Conservation (phyloP, 2,888 invertebrate genomes). For the Lamellibrachia satsuma region DNA sequence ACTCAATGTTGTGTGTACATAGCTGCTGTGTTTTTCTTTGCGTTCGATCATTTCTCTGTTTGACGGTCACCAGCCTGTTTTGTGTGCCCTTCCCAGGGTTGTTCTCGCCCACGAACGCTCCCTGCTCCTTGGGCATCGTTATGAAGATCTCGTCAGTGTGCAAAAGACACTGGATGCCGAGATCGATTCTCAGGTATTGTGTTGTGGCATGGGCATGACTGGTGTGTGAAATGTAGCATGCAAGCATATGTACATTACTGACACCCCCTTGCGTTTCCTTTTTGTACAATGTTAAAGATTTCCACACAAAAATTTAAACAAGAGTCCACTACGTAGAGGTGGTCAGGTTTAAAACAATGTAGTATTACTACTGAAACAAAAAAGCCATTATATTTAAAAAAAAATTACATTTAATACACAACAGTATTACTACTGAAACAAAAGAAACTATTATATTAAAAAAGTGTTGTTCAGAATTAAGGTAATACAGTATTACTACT, state of each 20-base stretch:
- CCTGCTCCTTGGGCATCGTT: conserved; percentile 44
- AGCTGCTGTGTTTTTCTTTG: background rate
- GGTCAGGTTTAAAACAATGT: background rate
- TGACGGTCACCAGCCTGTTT: background rate
- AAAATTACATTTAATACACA: background rate
- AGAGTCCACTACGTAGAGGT: too few species aligned
- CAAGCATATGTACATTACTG: background rate
- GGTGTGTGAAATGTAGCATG: background rate
- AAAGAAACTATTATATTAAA: too few species aligned
- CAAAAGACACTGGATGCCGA: conserved; percentile 54
- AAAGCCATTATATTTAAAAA: too few species aligned
- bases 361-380: background rate
- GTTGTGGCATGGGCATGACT: background rate
- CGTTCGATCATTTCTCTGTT: background rate
- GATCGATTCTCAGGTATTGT: conserved; percentile 55
- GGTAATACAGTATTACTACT: background rate
- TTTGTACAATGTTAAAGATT: background rate
- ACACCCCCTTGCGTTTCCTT: background rate
- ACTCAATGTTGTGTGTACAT: background rate
- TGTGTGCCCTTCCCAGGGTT: conserved; percentile 23
- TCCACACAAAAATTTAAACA: background rate
- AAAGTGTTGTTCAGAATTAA: background rate
- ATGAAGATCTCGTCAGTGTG: conserved; percentile 53
- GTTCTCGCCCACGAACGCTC: conserved; percentile 30
- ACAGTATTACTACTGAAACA: background rate